Evolutionary conservation across 2,888 invertebrate species (phyloP), one percentile per base, ranked within the genome.

Genomic region (Cephus runcator): DNA sequence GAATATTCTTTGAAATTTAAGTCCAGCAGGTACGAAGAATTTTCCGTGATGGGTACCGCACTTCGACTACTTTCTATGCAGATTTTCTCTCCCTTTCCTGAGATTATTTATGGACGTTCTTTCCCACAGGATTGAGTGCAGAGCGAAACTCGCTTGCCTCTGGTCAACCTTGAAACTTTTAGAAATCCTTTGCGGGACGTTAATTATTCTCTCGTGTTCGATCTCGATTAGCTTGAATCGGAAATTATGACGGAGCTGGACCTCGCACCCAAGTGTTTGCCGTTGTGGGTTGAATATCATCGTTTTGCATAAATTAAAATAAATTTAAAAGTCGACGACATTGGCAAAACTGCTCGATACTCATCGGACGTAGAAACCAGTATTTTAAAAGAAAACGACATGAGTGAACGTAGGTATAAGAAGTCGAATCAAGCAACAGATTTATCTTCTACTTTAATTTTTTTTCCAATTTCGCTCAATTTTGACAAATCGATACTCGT

Each of bases 41-140:
- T 71, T 71, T 71, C 71, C 23, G 56, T 56, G 33, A 71, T 31
- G 31, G 71, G 31, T 15, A 76, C 76, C 71, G 40, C 35, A 40
- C 69, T 74, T 12, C 35, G 36, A n/a, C 40, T 75, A 34, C 73
- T 30, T 71, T 69, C 78, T 76, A 76, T 76, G 81, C 79, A 76
- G 77, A 81, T 79, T 77, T 68, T 56, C 56, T 56, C 23, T 56
- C 56, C 56, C 56, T 23, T 74, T 78, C 71, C 31, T 31, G 12
- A 78, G 68, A 80, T 81, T 80, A 81, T 81, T 81, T 80, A 80
- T 80, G 77, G 71, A 78, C 78, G 76, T 78, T 71, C 56, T 56
- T 56, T 56, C 56, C 56, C 56, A 56, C 23, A 56, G 56, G 56
- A 56, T 56, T 9, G 56, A 56, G 56, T 56, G 23, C 23, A 56